Conservation (phyloP, 2,797 vertebrate genomes). For the Danionella dracula region DNA sequence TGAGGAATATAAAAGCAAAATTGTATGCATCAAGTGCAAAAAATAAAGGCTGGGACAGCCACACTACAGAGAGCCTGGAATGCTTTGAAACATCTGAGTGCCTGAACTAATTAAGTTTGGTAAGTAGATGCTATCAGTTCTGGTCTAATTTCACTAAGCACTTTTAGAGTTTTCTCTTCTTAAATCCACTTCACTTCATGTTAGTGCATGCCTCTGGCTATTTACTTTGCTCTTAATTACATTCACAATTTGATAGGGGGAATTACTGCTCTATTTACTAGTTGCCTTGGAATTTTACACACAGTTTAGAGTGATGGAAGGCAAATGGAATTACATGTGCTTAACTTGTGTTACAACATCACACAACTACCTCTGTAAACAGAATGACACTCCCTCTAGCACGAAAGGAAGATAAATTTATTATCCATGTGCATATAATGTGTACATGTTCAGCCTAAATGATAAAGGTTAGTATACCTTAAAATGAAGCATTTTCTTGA, state of each 20-base stretch:
- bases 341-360: background rate
- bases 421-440: no score
- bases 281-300: slow-evolving; percentile 30
- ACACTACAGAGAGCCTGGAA: slow-evolving; percentile 32
- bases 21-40: slow-evolving; percentile 11
- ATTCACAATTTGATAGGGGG: slow-evolving; percentile 41
- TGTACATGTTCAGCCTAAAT: no score
- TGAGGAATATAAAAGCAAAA: slow-evolving; percentile 24
- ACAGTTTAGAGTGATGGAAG: slow-evolving; percentile 37
- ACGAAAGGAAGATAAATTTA: background rate
- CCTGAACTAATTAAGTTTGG: slow-evolving; percentile 64
- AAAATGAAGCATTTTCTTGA: no score
- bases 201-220: slow-evolving; percentile 70
- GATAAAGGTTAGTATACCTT: no score
- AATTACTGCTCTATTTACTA: slow-evolving; percentile 38
- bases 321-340: slow-evolving; percentile 27
- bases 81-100: slow-evolving; percentile 50
- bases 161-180: slow-evolving; percentile 48
- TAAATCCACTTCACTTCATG: slow-evolving; percentile 67
- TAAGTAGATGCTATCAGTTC: slow-evolving; percentile 69
- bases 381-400: background rate
- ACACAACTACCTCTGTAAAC: background rate
- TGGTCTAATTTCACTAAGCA: slow-evolving; percentile 61
- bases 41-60: slow-evolving; percentile 8
- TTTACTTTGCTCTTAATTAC: slow-evolving; percentile 54